Conservation (phyloP, 1,140 invertebrate species). For the Drosophila albomicans region DNA sequence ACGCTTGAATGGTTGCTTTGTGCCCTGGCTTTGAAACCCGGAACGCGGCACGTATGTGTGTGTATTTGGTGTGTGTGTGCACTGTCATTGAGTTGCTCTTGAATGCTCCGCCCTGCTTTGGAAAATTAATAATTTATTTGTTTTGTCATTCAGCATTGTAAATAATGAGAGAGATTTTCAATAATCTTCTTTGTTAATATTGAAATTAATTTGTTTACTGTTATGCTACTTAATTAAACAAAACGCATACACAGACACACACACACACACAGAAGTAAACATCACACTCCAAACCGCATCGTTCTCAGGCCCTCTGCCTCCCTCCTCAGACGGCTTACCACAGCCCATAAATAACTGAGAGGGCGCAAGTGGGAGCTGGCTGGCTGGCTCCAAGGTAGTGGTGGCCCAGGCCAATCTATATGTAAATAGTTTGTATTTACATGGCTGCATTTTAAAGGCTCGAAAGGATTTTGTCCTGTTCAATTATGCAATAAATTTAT, state of each 20-base stretch:
- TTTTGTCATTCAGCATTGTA: constrained; percentile 82
- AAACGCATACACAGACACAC: constrained; percentile 43
- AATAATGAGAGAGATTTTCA: constrained; percentile 83
- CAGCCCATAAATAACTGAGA: constrained; percentile 74
- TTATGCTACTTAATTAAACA: constrained; percentile 84
- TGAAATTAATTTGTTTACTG: constrained; percentile 84
- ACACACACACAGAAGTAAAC: neutral
- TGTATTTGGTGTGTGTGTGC: constrained; percentile 39
- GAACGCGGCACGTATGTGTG: neutral
- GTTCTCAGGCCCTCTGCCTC: constrained; percentile 12
- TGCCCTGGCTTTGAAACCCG: constrained; percentile 30
- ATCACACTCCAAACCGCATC: constrained; percentile 14
- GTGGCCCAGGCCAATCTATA: constrained; percentile 45
- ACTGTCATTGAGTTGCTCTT: constrained; percentile 62
- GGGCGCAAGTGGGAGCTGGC: constrained; percentile 23
- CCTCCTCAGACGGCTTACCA: constrained; percentile 47
- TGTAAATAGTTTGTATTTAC: constrained; percentile 58
- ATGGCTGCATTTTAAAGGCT: constrained; percentile 69
- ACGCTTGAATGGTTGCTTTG: constrained; percentile 80
- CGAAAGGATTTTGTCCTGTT: constrained; percentile 68
- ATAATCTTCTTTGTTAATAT: constrained; percentile 84
- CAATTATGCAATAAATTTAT: constrained; percentile 83
- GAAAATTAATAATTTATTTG: constrained; percentile 82
- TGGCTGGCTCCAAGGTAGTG: constrained; percentile 27
- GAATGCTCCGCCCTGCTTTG: constrained; percentile 42